Evolutionary conservation across 2,888 invertebrate genomes (phyloP).

Genomic region (Leistus spinibarbis): DNA sequence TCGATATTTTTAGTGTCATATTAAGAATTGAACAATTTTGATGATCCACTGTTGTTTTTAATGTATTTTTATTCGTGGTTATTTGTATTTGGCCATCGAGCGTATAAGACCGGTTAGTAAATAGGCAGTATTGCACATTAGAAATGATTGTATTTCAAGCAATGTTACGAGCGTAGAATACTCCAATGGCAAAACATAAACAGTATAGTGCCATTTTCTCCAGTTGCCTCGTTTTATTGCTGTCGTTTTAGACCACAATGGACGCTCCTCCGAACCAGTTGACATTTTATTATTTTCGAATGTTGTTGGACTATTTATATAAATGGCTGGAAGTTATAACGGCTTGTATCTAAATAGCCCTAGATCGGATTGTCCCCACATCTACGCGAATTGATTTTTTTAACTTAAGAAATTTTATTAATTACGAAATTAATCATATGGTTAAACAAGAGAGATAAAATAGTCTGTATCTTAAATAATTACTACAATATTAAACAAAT

Average conservation of each 20-base stretch:
- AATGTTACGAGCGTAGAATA: not conserved
- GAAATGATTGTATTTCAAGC: slow-evolving; percentile 24
- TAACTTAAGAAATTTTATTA: not conserved
- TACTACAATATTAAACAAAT: no score
- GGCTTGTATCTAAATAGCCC: not conserved
- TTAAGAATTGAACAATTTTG: no score
- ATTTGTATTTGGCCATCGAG: not conserved
- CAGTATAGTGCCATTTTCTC: slow-evolving; percentile 17
- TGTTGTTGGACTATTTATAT: not conserved
- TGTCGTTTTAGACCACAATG: slow-evolving; percentile 13
- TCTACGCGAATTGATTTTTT: not conserved
- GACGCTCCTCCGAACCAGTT: slow-evolving; percentile 10
- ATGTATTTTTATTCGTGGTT: slow-evolving; percentile 4
- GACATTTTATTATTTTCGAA: slow-evolving; percentile 13
- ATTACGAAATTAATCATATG: not conserved
- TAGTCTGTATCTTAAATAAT: no score
- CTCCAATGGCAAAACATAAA: slow-evolving; percentile 12
- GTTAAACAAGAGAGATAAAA: no score
- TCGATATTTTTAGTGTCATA: no score
- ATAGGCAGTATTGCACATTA: slow-evolving; percentile 20
- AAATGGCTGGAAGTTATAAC: not conserved
- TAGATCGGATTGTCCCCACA: not conserved
- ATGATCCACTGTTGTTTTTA: slow-evolving; percentile 11
- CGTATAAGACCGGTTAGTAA: not conserved
- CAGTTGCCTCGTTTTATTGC: slow-evolving; percentile 22